phyloP scores from a whole-genome alignment of 2,888 invertebrate species.

The Drosophila neonasuta region DNA sequence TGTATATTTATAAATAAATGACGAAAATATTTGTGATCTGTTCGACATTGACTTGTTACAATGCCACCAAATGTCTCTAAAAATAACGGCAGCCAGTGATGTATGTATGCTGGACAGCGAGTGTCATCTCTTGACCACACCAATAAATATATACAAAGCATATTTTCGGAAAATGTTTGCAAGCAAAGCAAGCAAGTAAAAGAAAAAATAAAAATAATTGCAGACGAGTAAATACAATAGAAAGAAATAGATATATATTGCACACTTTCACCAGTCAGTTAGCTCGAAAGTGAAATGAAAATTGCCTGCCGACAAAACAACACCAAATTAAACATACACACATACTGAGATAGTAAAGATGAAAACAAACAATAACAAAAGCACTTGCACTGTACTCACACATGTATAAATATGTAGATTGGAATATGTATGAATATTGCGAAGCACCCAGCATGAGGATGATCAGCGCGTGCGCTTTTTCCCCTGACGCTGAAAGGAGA shows the following conservation, averaged over 20 bases:
- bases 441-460: conserved; percentile 27
- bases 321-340: conserved; percentile 6
- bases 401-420: not conserved
- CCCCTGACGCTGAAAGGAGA: not conserved
- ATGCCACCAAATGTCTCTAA: conserved; percentile 57
- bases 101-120: conserved; percentile 38
- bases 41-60: conserved; percentile 70
- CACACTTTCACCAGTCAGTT: conserved; percentile 61
- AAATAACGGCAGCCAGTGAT: conserved; percentile 48
- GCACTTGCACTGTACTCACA: not conserved
- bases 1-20: conserved; percentile 64
- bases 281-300: conserved; percentile 67
- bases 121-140: conserved; percentile 36
- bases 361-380: conserved; percentile 55
- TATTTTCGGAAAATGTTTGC: conserved; percentile 13
- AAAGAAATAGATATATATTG: conserved; percentile 9
- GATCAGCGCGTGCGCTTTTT: conserved; percentile 44
- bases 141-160: conserved; percentile 27
- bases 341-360: conserved; percentile 30
- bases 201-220: conserved; percentile 20
- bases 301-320: conserved; percentile 40
- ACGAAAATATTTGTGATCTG: conserved; percentile 48
- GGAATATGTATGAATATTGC: conserved; percentile 23
- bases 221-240: conserved; percentile 9
- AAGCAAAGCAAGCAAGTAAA: conserved; percentile 2